Evolutionary conservation across 2,888 invertebrate species (phyloP).

Genomic region (Cantharis nigra): DNA sequence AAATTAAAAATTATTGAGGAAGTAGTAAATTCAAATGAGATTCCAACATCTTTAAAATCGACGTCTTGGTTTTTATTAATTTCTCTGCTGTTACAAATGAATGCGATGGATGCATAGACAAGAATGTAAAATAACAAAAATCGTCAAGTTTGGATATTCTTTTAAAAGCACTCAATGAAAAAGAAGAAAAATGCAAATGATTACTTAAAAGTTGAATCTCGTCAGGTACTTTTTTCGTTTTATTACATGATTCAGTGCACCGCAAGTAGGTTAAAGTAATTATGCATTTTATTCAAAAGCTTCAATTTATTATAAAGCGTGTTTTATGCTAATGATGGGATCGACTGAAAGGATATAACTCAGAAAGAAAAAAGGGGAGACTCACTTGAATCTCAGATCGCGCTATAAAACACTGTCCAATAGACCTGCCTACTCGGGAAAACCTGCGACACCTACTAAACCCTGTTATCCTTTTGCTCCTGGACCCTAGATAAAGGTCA

Average conservation of each 20-base stretch:
- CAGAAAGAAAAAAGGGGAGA: constrained; percentile 37
- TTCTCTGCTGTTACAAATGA: constrained; percentile 35
- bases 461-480: constrained; percentile 32
- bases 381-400: constrained; percentile 43
- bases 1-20: constrained; percentile 30
- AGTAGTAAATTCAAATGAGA: constrained; percentile 34
- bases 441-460: constrained; percentile 31
- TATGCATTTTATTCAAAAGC: constrained; percentile 52
- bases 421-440: constrained; percentile 39
- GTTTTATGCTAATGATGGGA: constrained; percentile 48
- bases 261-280: constrained; percentile 52
- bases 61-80: constrained; percentile 33
- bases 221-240: constrained; percentile 49
- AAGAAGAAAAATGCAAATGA: constrained; percentile 45
- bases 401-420: constrained; percentile 45
- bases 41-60: constrained; percentile 24
- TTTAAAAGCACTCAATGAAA: constrained; percentile 26
- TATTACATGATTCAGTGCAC: constrained; percentile 44
- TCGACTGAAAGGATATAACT: constrained; percentile 48
- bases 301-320: constrained; percentile 51
- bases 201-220: constrained; percentile 42
- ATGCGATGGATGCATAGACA: constrained; percentile 21
- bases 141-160: constrained; percentile 25
- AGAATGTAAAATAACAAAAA: constrained; percentile 5
- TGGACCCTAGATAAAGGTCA: constrained; percentile 33